Conservation (phyloP, 1,140 invertebrate species). For the Papilio polyxenes region DNA sequence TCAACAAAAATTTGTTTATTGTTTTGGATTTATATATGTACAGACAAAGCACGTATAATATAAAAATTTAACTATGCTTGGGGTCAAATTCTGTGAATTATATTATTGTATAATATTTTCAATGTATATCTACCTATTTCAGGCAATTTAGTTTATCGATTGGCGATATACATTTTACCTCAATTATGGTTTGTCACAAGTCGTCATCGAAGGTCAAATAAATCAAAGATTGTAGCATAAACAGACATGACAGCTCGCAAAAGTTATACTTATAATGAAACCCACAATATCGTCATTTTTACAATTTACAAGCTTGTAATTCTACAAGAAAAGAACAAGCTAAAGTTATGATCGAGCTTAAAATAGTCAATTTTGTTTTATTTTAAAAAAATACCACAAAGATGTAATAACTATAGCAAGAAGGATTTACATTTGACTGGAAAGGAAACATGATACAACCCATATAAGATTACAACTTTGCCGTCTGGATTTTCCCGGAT, state of each 20-base stretch:
- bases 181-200: background rate
- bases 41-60: background rate
- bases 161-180: background rate
- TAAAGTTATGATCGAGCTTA: background rate
- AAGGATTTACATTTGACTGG: conserved; percentile 2
- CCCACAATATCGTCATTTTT: no score
- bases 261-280: no score
- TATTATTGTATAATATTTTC: background rate
- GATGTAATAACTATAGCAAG: background rate
- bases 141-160: no score
- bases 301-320: no score
- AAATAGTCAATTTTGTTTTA: background rate
- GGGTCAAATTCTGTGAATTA: no score
- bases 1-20: background rate
- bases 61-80: background rate
- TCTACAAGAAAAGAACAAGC: background rate
- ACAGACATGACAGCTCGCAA: no score
- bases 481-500: conserved; percentile 9
- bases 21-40: background rate
- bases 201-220: no score
- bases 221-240: no score
- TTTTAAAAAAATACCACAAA: background rate
- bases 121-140: no score
- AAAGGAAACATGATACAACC: background rate
- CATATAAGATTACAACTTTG: background rate